These are phyloP conservation scores for Cotesia typhae DNA, from an alignment of 1,140 invertebrate species.

Conservation along the genomic window DNA sequence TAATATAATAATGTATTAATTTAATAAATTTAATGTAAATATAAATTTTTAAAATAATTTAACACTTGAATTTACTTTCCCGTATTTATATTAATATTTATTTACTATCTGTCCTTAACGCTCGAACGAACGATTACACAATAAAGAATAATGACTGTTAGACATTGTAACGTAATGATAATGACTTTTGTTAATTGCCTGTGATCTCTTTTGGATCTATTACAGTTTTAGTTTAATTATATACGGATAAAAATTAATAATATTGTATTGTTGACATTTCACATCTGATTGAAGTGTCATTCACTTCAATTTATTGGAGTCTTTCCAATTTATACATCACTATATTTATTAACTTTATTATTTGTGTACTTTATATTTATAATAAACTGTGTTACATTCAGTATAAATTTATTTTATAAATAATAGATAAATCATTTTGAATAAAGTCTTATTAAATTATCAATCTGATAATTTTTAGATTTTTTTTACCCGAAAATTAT, in stretches of 20 bases:
- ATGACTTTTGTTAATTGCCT: not conserved
- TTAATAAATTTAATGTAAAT: conserved; percentile 1
- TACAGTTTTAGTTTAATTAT: not conserved
- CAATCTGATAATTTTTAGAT: no score
- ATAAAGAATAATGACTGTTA: conserved; percentile 7
- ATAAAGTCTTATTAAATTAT: no score
- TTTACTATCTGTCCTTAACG: conserved; percentile 12
- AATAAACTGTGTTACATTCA: no score
- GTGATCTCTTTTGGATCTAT: not conserved
- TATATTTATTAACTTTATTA: no score
- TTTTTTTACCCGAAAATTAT: no score
- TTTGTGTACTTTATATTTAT: no score
- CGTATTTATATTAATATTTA: no score
- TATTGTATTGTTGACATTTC: not conserved
- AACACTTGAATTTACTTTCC: not conserved
- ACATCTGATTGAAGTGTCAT: conserved; percentile 6
- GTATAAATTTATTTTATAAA: no score
- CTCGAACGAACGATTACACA: conserved; percentile 10
- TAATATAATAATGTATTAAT: not conserved
- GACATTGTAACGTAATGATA: not conserved
- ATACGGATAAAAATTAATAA: no score
- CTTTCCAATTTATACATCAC: not conserved
- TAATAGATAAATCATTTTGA: no score
- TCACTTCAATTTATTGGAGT: conserved; percentile 19
- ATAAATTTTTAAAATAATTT: conserved; percentile 1